phyloP scores from a whole-genome alignment of 2,888 invertebrate species.

The Cosmia pyralina region DNA sequence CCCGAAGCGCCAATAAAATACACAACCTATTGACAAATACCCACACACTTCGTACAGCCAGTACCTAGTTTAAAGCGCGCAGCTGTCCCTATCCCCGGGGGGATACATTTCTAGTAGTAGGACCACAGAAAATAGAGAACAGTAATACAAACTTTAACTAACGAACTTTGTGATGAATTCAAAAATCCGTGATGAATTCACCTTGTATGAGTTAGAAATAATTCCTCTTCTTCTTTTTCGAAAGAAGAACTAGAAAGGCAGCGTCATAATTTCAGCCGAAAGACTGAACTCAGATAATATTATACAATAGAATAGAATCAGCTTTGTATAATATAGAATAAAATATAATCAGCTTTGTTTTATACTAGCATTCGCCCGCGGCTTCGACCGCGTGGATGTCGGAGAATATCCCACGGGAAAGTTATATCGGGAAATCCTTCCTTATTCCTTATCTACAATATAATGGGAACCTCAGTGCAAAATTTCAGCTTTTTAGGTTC shows the following conservation, averaged over 20 bases:
- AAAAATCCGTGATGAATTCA: not conserved
- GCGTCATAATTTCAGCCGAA: not conserved
- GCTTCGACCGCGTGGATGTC: too few species aligned
- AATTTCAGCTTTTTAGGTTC: too few species aligned
- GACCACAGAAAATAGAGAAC: slow-evolving; percentile 3
- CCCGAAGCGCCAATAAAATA: slow-evolving; percentile 43
- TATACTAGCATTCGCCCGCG: too few species aligned
- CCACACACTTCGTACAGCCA: slow-evolving; percentile 29
- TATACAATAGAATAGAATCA: too few species aligned
- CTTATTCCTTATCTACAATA: too few species aligned
- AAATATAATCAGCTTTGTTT: too few species aligned
- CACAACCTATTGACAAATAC: slow-evolving; percentile 52
- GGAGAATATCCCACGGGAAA: too few species aligned
- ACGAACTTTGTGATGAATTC: not conserved
- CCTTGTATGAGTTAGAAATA: not conserved
- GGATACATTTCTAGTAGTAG: slow-evolving; percentile 44
- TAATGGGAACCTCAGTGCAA: too few species aligned
- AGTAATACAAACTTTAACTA: slow-evolving; percentile 14
- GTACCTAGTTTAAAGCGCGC: slow-evolving; percentile 58
- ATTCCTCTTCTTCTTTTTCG: not conserved
- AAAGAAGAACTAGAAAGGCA: not conserved
- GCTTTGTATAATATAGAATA: too few species aligned
- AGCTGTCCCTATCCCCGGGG: slow-evolving; percentile 45
- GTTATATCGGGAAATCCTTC: too few species aligned
- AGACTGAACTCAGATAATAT: too few species aligned